Evolutionary conservation across 1,140 invertebrate genomes (phyloP), one percentile per base, ranked within the genome.

Genomic region (Bombus difficillimus): DNA sequence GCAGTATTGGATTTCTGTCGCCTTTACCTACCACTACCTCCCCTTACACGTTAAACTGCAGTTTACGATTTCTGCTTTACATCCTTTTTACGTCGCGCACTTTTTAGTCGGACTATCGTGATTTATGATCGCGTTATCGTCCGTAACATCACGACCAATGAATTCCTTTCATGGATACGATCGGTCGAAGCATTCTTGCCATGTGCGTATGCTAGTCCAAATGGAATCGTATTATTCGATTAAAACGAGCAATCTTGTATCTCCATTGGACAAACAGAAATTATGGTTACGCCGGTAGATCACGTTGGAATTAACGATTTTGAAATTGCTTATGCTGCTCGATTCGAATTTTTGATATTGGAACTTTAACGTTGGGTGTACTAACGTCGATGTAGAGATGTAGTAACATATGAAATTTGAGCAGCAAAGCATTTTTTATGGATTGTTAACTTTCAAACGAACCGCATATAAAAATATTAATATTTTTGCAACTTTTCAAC

Each of bases 21-120:
- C 81, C 82, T 69, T 83, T 59, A 25, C 62, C 62, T 22, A 18
- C 57, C 34, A 12, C 37, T 34, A 9, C 73, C 12, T 3, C 18
- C 28, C 37, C 13, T 81, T 73, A 73, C 80, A 73, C 82, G 82
- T 83, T 83, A 69, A 83, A 83, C 62, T 78, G 74, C 74, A 83
- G 82, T 83, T 83, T 83, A 83, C 82, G 82, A 83, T 83, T 78
- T 83, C 81, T 83, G 74, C 47, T 83, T 83, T 83, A 83, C 82
- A 78, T 83, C 82, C 47, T 43, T 83, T 83, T 83, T 83, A 77
- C 74, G 64, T 34, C 12, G 64, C 18, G 22, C 82, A 25, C 81
- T 78, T 78, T 83, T 83, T 71, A 83, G 47, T 37, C 47, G n/a
- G 37, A n/a, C 47, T 69, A 69, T 78, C 64, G 62, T 83, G 74